phyloP scores from a whole-genome alignment of 2,113 vertebrate species.

The Scopus umbretta region DNA sequence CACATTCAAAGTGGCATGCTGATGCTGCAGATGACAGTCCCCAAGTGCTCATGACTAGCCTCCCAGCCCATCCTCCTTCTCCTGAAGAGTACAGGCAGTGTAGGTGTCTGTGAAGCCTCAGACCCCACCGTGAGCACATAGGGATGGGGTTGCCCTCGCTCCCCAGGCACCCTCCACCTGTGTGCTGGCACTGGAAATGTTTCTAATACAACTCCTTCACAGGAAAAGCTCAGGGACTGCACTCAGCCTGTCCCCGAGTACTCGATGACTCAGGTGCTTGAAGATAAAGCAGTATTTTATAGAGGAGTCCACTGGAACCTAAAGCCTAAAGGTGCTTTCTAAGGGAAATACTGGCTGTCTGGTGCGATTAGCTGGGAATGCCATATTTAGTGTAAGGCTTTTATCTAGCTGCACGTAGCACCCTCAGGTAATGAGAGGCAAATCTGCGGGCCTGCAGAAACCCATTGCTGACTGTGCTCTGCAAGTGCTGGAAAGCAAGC shows the following conservation, averaged over 20 bases:
- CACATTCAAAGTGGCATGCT: neutral
- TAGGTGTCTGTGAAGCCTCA: neutral
- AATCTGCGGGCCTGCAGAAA: neutral
- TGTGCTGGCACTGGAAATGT: neutral
- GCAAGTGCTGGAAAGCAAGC: neutral
- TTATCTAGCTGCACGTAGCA: neutral
- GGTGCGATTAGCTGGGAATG: neutral
- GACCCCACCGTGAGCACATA: accelerated
- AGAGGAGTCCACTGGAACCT: neutral
- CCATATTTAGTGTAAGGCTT: neutral
- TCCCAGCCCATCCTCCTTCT: neutral
- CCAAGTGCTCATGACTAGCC: neutral
- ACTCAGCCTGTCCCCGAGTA: neutral
- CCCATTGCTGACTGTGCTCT: neutral
- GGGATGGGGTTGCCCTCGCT: neutral
- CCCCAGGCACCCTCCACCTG: accelerated
- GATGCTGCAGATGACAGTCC: neutral
- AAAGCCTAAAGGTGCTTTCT: neutral
- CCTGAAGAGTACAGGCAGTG: neutral
- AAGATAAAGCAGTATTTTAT: neutral
- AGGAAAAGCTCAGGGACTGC: neutral
- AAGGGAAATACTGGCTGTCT: neutral
- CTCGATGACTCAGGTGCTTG: neutral
- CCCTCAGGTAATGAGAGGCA: neutral
- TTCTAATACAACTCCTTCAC: accelerated